Conservation (phyloP, 1,140 invertebrate genomes). For the Bombus sylvicola region DNA sequence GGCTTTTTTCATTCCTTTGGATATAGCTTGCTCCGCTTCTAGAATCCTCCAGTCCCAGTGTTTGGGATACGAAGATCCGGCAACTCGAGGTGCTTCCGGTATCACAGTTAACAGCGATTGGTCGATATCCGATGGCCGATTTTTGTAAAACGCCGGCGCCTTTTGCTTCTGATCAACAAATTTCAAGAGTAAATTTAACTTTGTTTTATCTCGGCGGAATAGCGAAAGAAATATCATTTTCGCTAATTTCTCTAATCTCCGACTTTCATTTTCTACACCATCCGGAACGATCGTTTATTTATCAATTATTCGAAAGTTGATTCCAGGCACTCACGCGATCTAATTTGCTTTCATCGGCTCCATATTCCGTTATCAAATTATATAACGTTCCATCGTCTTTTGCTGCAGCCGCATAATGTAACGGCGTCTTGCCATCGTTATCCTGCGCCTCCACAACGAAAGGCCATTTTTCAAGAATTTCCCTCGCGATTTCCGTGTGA, state of each 20-base stretch:
- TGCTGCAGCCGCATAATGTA: conserved; percentile 94
- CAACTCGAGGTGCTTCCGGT: conserved; percentile 90
- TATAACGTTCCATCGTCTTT: conserved; percentile 89
- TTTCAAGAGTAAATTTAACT: background rate
- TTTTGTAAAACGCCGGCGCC: conserved; percentile 90
- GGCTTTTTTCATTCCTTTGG: conserved; percentile 67
- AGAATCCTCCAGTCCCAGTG: conserved; percentile 90
- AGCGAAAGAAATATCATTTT: background rate
- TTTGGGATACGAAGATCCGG: conserved; percentile 86
- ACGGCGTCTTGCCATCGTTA: conserved; percentile 92
- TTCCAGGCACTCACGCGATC: conserved; percentile 86
- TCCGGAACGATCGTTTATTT: background rate
- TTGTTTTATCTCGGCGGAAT: background rate
- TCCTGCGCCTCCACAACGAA: conserved; percentile 87
- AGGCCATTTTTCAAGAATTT: conserved; percentile 89
- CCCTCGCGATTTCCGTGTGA: conserved; percentile 87
- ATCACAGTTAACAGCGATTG: conserved; percentile 86
- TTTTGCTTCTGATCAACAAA: conserved; percentile 88
- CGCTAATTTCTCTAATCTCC: background rate
- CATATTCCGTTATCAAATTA: conserved; percentile 88
- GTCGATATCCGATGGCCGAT: conserved; percentile 89
- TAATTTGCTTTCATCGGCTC: conserved; percentile 89
- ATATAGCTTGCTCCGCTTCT: conserved; percentile 77
- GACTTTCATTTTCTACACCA: background rate
- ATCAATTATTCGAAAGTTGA: background rate